phyloP scores from a whole-genome alignment of 2,113 vertebrate species.

The Oophaga pumilio region DNA sequence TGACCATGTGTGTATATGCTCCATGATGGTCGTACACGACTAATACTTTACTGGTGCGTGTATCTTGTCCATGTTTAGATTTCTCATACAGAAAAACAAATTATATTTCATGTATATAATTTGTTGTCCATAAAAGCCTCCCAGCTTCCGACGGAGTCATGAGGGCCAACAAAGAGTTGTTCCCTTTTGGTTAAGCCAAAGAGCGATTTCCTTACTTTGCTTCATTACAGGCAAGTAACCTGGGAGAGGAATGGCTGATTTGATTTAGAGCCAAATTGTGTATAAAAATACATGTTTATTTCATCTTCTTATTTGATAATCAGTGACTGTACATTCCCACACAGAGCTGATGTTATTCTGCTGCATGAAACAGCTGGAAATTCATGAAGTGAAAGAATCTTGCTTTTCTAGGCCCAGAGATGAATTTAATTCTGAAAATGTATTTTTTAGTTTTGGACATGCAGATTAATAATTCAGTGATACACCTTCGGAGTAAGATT shows the following conservation, averaged over 20 bases:
- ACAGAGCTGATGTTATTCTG: neutral
- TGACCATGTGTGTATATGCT: too few relatives aligned
- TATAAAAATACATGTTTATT: neutral
- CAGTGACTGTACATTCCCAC: neutral
- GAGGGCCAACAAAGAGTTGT: neutral
- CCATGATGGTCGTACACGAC: too few relatives aligned
- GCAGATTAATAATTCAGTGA: conserved; percentile 28
- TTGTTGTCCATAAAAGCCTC: neutral
- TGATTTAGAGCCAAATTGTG: neutral
- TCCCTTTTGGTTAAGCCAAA: neutral
- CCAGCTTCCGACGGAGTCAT: neutral
- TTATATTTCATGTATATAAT: too few relatives aligned
- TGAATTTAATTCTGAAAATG: conserved; percentile 12
- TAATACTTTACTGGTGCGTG: too few relatives aligned
- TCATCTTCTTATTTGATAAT: neutral
- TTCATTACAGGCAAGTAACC: neutral
- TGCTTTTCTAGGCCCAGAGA: conserved; percentile 4
- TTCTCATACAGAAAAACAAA: too few relatives aligned
- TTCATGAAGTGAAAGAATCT: neutral
- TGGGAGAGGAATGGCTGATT: neutral
- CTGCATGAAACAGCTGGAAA: conserved; percentile 12
- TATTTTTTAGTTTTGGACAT: neutral
- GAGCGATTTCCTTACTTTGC: neutral
- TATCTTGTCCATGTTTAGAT: too few relatives aligned
- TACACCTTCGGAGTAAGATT: conserved; percentile 1